Evolutionary conservation across 2,888 invertebrate genomes (phyloP).

Genomic region (Carcina quercana): DNA sequence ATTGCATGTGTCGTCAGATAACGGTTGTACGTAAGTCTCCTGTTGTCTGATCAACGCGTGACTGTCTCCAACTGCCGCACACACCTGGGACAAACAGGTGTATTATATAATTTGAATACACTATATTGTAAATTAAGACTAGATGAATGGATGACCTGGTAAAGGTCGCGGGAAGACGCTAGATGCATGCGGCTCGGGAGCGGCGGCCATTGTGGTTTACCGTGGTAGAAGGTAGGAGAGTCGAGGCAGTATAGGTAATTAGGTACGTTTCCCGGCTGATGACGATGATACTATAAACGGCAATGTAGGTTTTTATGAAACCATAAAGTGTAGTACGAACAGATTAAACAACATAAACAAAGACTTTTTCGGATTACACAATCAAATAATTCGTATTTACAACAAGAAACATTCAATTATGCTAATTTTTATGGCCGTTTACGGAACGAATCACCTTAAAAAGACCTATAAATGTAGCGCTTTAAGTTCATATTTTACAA

Average conservation of each 20-base stretch:
- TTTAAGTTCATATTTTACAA: conserved; percentile 69
- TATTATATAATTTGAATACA: too few relatives aligned
- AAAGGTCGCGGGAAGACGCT: too few relatives aligned
- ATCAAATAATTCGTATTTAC: conserved; percentile 55
- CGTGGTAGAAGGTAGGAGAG: too few relatives aligned
- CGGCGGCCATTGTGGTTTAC: too few relatives aligned
- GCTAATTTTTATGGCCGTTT: conserved; percentile 64
- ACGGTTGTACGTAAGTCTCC: conserved; percentile 60
- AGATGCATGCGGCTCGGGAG: too few relatives aligned
- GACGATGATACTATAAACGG: too few relatives aligned
- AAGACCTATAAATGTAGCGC: conserved; percentile 45
- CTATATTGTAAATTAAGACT: too few relatives aligned
- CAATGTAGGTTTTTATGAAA: too few relatives aligned
- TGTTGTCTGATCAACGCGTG: conserved; percentile 65
- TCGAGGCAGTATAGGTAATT: too few relatives aligned
- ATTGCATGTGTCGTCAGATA: conserved; percentile 61
- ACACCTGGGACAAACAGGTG: conserved; percentile 48
- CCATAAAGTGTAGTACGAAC: too few relatives aligned
- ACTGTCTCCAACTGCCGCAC: conserved; percentile 46
- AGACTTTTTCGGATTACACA: conserved; percentile 44
- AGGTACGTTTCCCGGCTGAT: too few relatives aligned
- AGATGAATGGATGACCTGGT: too few relatives aligned
- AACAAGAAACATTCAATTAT: conserved; percentile 63
- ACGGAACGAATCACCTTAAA: conserved; percentile 50
- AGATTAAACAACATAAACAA: conserved; percentile 47